phyloP scores from a whole-genome alignment of 1,140 invertebrate genomes.

The Mercenaria mercenaria region DNA sequence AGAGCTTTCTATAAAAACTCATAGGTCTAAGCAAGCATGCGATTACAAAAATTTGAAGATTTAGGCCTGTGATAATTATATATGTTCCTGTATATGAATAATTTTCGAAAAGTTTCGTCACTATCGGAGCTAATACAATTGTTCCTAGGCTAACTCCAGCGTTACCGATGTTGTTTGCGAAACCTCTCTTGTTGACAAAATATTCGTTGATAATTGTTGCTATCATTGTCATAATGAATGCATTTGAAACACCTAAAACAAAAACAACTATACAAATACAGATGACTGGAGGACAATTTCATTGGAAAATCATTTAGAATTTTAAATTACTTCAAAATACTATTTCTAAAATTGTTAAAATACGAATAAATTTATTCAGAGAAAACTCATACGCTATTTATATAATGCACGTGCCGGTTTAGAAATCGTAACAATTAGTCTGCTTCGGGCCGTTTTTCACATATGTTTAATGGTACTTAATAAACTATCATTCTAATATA shows the following conservation, averaged over 20 bases:
- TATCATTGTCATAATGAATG: constrained; percentile 10
- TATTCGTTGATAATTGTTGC: constrained; percentile 6
- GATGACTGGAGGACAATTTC: too few species aligned
- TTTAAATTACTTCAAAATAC: too few species aligned
- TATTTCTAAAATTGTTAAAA: too few species aligned
- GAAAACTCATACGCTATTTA: too few species aligned
- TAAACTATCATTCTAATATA: too few species aligned
- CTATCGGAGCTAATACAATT: constrained; percentile 28
- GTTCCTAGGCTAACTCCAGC: constrained; percentile 36
- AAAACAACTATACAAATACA: background rate
- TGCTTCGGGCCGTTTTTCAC: too few species aligned
- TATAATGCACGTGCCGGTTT: too few species aligned
- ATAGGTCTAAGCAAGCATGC: constrained; percentile 28
- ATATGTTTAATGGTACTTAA: too few species aligned
- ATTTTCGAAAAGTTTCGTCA: constrained; percentile 43
- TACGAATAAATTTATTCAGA: too few species aligned
- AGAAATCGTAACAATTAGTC: too few species aligned
- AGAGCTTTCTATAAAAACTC: constrained; percentile 24
- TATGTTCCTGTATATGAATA: constrained; percentile 52
- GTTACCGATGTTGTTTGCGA: constrained; percentile 54
- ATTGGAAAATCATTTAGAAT: too few species aligned
- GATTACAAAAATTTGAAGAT: constrained; percentile 34
- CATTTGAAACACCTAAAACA: constrained; percentile 45
- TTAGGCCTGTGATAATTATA: constrained; percentile 37
- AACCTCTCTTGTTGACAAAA: constrained; percentile 33